These are phyloP conservation scores for Nothoprocta pentlandii DNA, from an alignment of 2,113 vertebrate genomes.

Conservation along the genomic window DNA sequence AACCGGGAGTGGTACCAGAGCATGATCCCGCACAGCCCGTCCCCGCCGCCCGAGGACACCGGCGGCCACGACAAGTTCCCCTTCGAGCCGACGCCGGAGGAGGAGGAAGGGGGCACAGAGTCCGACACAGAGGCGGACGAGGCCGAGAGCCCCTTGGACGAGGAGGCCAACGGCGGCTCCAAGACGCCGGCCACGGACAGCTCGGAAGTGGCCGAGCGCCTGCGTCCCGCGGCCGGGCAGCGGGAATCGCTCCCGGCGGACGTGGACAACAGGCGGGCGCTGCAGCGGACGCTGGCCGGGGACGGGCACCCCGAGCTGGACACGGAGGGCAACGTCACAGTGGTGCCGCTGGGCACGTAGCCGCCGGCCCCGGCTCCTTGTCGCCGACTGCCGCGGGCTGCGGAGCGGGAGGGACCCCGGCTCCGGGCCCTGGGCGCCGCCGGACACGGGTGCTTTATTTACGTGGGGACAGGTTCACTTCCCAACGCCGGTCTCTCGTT, in stretches of 20 bases:
- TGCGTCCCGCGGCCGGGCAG: background rate
- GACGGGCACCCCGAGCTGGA: background rate
- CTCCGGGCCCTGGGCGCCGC: background rate
- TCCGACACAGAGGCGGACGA: conserved; percentile 73
- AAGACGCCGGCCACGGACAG: conserved; percentile 63
- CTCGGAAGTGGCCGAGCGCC: background rate
- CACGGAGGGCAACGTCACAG: conserved; percentile 48
- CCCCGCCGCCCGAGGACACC: conserved; percentile 55
- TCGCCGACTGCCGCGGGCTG: rapidly evolving
- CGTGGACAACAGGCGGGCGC: background rate
- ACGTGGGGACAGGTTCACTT: conserved; percentile 48
- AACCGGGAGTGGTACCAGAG: conserved; percentile 96
- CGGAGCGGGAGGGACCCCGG: rapidly evolving
- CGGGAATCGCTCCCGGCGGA: background rate
- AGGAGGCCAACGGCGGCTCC: conserved; percentile 76
- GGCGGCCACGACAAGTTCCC: conserved; percentile 83
- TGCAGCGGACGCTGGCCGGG: background rate
- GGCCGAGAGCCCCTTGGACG: conserved; percentile 76
- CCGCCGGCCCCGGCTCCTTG: no score
- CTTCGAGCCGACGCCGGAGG: conserved; percentile 87
- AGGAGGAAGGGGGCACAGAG: conserved; percentile 78
- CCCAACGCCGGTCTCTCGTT: background rate
- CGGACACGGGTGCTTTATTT: conserved; percentile 31
- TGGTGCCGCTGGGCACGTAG: conserved; percentile 68
- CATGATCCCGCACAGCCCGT: conserved; percentile 90